Evolutionary conservation across 2,113 vertebrate species (phyloP).

Genomic region (Uria lomvia): DNA sequence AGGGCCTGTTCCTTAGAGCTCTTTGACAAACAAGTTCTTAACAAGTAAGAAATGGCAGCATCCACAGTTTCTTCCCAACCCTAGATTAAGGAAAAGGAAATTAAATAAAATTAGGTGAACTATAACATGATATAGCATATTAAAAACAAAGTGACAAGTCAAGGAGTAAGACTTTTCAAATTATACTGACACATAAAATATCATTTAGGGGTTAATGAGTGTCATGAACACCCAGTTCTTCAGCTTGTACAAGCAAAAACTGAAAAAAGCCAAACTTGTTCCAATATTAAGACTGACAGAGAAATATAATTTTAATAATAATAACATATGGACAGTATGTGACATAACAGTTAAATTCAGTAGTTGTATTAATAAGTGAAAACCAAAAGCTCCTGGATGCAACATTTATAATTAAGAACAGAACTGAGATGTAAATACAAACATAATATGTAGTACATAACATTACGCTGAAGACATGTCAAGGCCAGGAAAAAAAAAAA

Average conservation of each 20-base stretch:
- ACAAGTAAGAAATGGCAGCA: conserved; percentile 86
- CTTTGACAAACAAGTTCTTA: conserved; percentile 90
- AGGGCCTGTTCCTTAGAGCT: conserved; percentile 92
- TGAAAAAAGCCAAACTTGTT: background rate
- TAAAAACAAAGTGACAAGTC: background rate
- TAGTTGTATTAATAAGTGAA: background rate
- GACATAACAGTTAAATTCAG: background rate
- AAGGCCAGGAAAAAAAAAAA: background rate
- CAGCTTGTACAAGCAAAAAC: background rate
- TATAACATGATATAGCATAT: background rate
- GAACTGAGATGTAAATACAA: background rate
- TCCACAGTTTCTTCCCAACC: conserved; percentile 98
- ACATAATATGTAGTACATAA: background rate
- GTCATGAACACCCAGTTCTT: background rate
- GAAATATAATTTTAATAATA: background rate
- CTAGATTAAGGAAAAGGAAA: conserved; percentile 64
- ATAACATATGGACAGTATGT: background rate
- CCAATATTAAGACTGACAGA: background rate
- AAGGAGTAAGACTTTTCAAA: background rate
- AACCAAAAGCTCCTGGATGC: background rate
- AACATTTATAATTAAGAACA: background rate
- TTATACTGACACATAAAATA: background rate
- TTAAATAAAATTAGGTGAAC: background rate
- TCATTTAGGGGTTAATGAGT: background rate
- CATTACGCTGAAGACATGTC: background rate